A percentile compares a stretch with the other conserved stretches of the same genome.
These are phyloP conservation scores for Melipona bicolor DNA, from an alignment of 2,888 invertebrate genomes.

Conservation along the genomic window DNA sequence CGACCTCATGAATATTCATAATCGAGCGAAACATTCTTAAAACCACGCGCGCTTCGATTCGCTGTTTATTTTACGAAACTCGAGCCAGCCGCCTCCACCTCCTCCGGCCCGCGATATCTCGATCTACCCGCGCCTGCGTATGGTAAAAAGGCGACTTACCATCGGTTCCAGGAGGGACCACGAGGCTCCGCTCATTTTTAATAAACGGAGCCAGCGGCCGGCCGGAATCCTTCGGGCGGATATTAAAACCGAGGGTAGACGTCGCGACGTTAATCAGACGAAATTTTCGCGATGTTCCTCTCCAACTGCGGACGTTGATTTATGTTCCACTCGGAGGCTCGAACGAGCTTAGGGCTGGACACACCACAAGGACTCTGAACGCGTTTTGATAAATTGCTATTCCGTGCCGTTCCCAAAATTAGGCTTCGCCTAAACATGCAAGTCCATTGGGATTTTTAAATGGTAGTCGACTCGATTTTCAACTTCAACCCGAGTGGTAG, in stretches of 20 bases:
- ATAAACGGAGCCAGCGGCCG: constrained; percentile 34
- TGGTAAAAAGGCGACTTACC: constrained; percentile 22
- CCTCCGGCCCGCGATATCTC: constrained; percentile 29
- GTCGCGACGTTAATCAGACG: constrained; percentile 42
- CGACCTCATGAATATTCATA: constrained; percentile 80
- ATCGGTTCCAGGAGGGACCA: neutral
- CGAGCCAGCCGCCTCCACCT: constrained; percentile 28
- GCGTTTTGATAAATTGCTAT: constrained; percentile 2
- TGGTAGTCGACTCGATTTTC: neutral
- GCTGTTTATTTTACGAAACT: constrained; percentile 65
- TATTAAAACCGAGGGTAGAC: constrained; percentile 34
- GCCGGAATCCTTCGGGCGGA: constrained; percentile 28
- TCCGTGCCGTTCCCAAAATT: neutral
- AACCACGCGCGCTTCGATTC: constrained; percentile 58
- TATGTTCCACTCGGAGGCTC: neutral
- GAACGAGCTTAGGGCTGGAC: neutral
- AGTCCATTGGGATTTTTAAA: neutral
- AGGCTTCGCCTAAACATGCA: neutral
- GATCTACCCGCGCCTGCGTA: constrained; percentile 37
- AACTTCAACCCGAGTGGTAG: neutral
- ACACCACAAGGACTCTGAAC: neutral
- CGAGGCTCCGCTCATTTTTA: constrained; percentile 39
- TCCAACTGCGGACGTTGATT: constrained; percentile 31
- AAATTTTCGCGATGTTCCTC: constrained; percentile 32
- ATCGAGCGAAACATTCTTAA: constrained; percentile 71